A percentile compares a stretch with the other conserved stretches of the same genome.
These are phyloP conservation scores for Melanostigma gelatinosum DNA, from an alignment of 2,113 vertebrate species.

Conservation along the genomic window DNA sequence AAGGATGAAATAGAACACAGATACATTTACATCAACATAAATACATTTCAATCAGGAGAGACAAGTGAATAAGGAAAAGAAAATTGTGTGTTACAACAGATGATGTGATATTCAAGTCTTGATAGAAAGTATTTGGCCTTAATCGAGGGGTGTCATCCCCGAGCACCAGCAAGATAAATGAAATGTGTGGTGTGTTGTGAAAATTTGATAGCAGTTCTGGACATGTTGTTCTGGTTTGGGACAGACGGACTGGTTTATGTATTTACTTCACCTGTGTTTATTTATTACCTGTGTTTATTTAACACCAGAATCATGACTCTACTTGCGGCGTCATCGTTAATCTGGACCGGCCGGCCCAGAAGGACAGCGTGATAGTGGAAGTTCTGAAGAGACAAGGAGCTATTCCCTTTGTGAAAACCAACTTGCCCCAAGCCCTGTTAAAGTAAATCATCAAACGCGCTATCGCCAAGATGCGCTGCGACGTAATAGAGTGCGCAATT, in stretches of 20 bases:
- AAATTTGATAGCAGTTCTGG: no score
- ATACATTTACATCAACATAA: neutral
- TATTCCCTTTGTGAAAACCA: conserved; percentile 94
- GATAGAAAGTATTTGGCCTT: no score
- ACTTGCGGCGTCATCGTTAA: conserved; percentile 83
- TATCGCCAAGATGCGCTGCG: neutral
- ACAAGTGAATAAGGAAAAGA: no score
- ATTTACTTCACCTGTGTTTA: no score
- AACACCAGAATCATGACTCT: conserved; percentile 82
- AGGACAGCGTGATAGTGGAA: conserved; percentile 88
- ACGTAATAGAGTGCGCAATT: neutral
- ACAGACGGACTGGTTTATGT: no score
- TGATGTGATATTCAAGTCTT: no score
- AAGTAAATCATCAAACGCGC: conserved; percentile 77
- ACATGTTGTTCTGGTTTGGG: no score
- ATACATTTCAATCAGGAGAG: neutral
- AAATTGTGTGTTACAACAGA: no score
- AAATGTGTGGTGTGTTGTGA: no score
- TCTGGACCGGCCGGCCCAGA: conserved; percentile 77
- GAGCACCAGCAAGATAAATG: no score
- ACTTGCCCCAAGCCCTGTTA: conserved; percentile 89
- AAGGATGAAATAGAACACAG: no score
- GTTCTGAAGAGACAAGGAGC: conserved; percentile 94
- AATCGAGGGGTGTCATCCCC: no score
- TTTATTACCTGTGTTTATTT: neutral